Conservation (phyloP, 1,140 invertebrate genomes). For the Piezodorus guildinii region DNA sequence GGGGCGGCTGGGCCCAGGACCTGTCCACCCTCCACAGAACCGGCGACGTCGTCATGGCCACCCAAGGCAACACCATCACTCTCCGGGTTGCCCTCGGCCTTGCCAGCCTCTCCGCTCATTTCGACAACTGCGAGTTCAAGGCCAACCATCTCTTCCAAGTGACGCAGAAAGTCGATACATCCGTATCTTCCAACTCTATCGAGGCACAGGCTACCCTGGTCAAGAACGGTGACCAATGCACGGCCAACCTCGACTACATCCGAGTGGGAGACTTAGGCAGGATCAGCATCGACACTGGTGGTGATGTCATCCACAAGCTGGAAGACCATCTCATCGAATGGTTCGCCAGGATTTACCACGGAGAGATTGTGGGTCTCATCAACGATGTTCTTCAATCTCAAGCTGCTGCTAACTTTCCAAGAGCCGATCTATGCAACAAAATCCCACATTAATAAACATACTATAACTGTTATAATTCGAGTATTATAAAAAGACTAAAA, state of each 20-base stretch:
- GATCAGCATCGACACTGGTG: conserved; percentile 18
- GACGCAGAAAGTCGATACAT: conserved; percentile 5
- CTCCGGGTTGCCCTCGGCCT: conserved; percentile 3
- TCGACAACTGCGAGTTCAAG: conserved; percentile 12
- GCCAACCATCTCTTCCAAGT: conserved; percentile 11
- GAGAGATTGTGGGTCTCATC: not conserved
- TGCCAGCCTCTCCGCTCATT: not conserved
- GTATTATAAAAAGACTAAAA: too few species aligned
- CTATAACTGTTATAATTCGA: too few species aligned
- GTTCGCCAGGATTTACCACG: conserved; percentile 4
- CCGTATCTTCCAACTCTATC: conserved; percentile 16
- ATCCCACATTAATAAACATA: not conserved
- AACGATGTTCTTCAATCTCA: not conserved
- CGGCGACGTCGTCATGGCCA: conserved; percentile 18
- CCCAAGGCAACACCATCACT: conserved; percentile 13
- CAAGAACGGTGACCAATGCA: conserved; percentile 4
- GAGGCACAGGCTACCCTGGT: conserved; percentile 14
- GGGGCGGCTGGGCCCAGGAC: conserved; percentile 1
- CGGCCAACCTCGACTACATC: conserved; percentile 12
- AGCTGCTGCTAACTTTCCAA: not conserved
- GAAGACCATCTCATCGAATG: conserved; percentile 16
- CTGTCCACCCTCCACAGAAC: not conserved
- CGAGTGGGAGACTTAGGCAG: conserved; percentile 1
- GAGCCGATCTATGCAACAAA: conserved; percentile 17
- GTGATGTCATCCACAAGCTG: conserved; percentile 18